Percentiles rank a stretch among this genome's conserved stretches.
Evolutionary conservation across 2,113 vertebrate genomes (phyloP).

Genomic region (Lycaon pictus): DNA sequence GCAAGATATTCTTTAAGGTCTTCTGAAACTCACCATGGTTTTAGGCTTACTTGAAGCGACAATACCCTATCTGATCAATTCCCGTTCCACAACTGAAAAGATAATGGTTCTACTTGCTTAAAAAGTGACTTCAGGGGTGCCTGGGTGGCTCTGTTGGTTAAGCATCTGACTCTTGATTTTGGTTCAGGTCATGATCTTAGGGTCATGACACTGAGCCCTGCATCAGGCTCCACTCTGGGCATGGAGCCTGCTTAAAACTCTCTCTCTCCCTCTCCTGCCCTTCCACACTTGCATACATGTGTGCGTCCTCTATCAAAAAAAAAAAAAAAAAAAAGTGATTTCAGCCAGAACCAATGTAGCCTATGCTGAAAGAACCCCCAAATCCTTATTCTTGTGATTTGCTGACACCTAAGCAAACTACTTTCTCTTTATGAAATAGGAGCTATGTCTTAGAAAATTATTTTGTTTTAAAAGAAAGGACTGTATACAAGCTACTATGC

Average conservation of each 20-base stretch:
- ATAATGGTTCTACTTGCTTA: not conserved
- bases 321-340: not conserved
- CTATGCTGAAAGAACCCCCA: not conserved
- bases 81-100: not conserved
- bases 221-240: not conserved
- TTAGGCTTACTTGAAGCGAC: not conserved
- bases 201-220: not conserved
- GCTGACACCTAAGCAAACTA: conserved; percentile 2
- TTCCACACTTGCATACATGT: not conserved
- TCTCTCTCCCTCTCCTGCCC: not conserved
- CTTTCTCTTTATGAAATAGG: conserved; percentile 24
- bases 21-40: not conserved
- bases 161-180: not conserved
- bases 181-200: not conserved
- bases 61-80: not conserved
- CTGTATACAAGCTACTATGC: conserved; percentile 4
- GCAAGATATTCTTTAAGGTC: not conserved
- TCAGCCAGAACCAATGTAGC: not conserved
- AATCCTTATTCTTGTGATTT: not conserved
- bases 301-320: not conserved
- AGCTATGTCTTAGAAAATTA: not conserved
- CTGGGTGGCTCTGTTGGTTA: not conserved
- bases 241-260: not conserved
- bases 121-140: not conserved
- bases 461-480: not conserved